phyloP scores from a whole-genome alignment of 37 sponge, comb jelly and placozoan genomes.

The Haliclona indistincta region DNA sequence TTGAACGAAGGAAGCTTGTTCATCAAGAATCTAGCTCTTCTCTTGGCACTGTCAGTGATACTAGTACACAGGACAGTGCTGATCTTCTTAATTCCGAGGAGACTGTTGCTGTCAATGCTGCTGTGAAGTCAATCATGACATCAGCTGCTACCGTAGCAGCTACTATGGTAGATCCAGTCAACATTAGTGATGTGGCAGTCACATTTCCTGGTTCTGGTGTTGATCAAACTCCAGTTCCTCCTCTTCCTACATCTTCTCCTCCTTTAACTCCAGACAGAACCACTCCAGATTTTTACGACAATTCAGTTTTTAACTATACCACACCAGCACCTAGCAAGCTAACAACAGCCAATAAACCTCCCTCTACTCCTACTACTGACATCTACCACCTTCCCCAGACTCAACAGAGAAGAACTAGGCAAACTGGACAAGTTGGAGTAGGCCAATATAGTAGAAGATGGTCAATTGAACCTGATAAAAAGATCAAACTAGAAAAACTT shows the following conservation, averaged over 20 bases:
- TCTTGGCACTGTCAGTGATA: background rate
- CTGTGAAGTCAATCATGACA: background rate
- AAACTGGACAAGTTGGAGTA: background rate
- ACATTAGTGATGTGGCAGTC: constrained; percentile 1
- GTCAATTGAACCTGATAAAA: constrained; percentile 59
- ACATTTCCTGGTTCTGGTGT: background rate
- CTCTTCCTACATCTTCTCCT: background rate
- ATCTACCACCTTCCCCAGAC: background rate
- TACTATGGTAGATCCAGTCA: background rate
- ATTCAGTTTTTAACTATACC: background rate
- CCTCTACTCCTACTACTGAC: background rate
- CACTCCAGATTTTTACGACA: background rate
- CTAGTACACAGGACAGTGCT: background rate
- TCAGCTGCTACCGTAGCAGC: background rate
- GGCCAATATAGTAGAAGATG: constrained; percentile 47
- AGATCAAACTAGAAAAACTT: constrained; percentile 55
- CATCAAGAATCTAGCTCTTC: no score
- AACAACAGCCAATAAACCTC: background rate
- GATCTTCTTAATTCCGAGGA: no score
- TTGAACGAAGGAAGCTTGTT: no score
- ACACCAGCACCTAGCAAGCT: background rate
- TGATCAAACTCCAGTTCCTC: background rate
- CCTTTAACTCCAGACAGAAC: constrained; percentile 1
- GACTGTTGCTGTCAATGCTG: no score
- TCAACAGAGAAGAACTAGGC: constrained; percentile 20